Base-by-base conservation (phyloP, 1,140 invertebrate genomes). In the Ooceraea biroi region DNA sequence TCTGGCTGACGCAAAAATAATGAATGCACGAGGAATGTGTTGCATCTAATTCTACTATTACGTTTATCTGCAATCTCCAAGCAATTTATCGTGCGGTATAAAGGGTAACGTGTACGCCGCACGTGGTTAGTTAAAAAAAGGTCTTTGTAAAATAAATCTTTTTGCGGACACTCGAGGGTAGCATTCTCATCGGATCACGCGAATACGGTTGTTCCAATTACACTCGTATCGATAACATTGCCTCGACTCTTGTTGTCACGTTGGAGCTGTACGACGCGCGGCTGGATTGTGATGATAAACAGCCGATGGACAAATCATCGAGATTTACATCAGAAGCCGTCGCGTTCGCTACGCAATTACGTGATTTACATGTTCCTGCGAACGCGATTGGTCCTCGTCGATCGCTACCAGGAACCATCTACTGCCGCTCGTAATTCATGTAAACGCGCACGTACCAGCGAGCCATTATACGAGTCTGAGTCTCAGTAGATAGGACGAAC, bases 301-400 rank as follows among this genome's bases (percentile, higher is more conserved):
- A 88, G 86, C 69, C 87, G 77, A 88, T 88, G 87, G 86, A 88
- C 87, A 85, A 88, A 88, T 88, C 83, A 88, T 85, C 85, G 66
- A 88, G 86, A 88, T 88, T 85, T 83, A 88, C 85, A 88, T 73
- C 80, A 68, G 69, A 44, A 65, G 57, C 72, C 77, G 68, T 84
- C 57, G 87, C 73, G 69, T 83, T 88, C 86, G 87, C 77, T 50
- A 78, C 50, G 83, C 87, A 80, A 85, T 85, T 87, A 77, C 50
- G 41, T 85, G 83, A 88, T 88, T 88, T 85, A 88, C 86, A 82
- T 83, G 76, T 83, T 76, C 61, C 41, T 48, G 50, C 71, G 65
- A 77, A 58, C 44, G 69, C 78, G 57, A 82, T 82, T 74, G 68
- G 78, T 74, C 22, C 69, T 61, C 57, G 46, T 74, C 57, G 78